A percentile compares a stretch with the other conserved stretches of the same genome.
These are phyloP conservation scores for Penaeus indicus DNA, from an alignment of 1,140 invertebrate species.

Conservation along the genomic window DNA sequence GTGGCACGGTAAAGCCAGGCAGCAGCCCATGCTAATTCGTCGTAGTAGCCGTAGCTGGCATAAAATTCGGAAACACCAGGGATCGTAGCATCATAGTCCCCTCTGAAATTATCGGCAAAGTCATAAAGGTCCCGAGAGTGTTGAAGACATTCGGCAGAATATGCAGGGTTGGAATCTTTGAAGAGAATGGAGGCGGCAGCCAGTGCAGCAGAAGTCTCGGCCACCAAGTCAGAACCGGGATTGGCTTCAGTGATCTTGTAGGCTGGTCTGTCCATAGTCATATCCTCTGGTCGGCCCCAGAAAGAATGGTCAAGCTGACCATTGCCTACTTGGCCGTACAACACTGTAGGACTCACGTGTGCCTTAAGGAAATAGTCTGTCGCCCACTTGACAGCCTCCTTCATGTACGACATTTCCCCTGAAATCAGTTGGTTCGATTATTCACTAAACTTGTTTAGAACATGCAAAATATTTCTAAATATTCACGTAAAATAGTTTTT, in stretches of 20 bases:
- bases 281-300: conserved; percentile 46
- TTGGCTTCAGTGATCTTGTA: conserved; percentile 67
- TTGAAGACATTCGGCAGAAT: conserved; percentile 65
- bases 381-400: too few species aligned
- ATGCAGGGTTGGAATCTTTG: conserved; percentile 67
- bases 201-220: background rate
- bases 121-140: conserved; percentile 70
- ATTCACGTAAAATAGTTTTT: too few species aligned
- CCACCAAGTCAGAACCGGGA: conserved; percentile 70
- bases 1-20: conserved; percentile 72
- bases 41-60: conserved; percentile 74
- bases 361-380: too few species aligned
- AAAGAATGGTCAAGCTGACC: too few species aligned
- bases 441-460: too few species aligned
- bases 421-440: too few species aligned
- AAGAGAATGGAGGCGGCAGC: conserved; percentile 67
- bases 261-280: conserved; percentile 69
- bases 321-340: too few species aligned
- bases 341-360: too few species aligned
- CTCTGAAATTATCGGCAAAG: conserved; percentile 70
- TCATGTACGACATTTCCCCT: too few species aligned
- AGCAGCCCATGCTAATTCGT: conserved; percentile 74
- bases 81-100: conserved; percentile 69
- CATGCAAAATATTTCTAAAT: too few species aligned
- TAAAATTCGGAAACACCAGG: conserved; percentile 68